Conservation (phyloP, 2,797 vertebrate species). For the Sparus aurata region DNA sequence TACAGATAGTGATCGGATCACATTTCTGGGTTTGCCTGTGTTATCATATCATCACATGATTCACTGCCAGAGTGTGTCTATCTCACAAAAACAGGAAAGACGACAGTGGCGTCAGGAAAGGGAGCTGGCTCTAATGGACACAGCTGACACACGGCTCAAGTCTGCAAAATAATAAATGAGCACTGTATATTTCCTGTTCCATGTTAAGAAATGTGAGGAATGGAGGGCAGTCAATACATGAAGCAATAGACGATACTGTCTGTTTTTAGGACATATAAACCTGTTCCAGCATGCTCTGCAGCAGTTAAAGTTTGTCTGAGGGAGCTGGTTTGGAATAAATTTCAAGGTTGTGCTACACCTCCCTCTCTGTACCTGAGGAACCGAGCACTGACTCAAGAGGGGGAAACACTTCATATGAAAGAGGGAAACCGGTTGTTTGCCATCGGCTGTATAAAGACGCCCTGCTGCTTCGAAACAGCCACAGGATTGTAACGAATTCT, state of each 20-base stretch:
- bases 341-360: not conserved
- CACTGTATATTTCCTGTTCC: conserved; percentile 1
- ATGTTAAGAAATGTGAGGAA: conserved; percentile 33
- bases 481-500: not conserved
- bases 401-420: not conserved
- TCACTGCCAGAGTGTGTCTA: conserved; percentile 29
- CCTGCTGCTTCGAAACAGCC: not conserved
- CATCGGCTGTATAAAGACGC: not conserved
- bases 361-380: not conserved
- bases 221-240: conserved; percentile 26
- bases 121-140: conserved; percentile 24
- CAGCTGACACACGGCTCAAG: not conserved
- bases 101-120: conserved; percentile 48
- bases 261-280: conserved; percentile 29
- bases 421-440: not conserved
- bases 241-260: conserved; percentile 9
- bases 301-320: conserved; percentile 16
- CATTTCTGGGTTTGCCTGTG: not conserved
- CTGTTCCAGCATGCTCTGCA: conserved; percentile 1
- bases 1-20: conserved; percentile 36
- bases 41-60: conserved; percentile 35
- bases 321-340: conserved; percentile 12
- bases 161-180: conserved; percentile 10
- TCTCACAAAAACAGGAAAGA: conserved; percentile 74
- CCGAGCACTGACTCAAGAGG: not conserved